A percentile compares a stretch with the other conserved stretches of the same genome.
These are phyloP conservation scores for Caenorhabditis briggsae DNA, from an alignment of 1,140 invertebrate genomes.

Conservation along the genomic window DNA sequence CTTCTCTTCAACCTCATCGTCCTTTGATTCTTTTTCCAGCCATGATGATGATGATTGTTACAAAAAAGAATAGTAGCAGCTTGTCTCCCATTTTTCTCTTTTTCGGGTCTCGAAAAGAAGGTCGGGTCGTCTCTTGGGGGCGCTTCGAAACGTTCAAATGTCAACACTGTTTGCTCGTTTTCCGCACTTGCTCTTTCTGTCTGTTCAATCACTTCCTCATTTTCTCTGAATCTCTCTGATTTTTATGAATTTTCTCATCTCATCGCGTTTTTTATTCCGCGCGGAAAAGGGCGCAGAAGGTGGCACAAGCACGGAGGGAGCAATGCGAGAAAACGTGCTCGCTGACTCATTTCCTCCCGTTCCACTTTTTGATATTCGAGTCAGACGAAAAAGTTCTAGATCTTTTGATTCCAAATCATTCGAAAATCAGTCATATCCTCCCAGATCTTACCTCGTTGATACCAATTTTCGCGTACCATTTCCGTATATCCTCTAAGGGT, in stretches of 20 bases:
- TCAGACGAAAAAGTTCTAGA: neutral
- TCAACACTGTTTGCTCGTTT: slow-evolving; percentile 49
- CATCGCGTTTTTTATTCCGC: slow-evolving; percentile 21
- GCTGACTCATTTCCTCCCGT: slow-evolving; percentile 25
- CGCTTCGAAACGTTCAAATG: slow-evolving; percentile 41
- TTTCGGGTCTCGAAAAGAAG: neutral
- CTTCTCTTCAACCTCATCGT: neutral
- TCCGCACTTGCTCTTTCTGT: neutral
- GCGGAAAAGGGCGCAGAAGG: slow-evolving; percentile 44
- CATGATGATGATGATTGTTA: slow-evolving; percentile 36
- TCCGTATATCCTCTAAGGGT: too few relatives aligned
- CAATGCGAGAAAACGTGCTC: slow-evolving; percentile 25
- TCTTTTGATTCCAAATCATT: neutral
- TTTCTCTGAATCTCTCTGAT: slow-evolving; percentile 19
- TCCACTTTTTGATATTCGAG: neutral
- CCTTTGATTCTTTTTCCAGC: neutral
- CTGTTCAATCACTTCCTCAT: neutral
- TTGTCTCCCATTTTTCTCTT: neutral
- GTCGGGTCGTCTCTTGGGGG: neutral
- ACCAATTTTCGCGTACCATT: too few relatives aligned
- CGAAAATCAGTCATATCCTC: too few relatives aligned
- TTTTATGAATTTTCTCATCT: neutral
- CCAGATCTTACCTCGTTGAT: neutral
- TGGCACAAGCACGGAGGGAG: neutral
- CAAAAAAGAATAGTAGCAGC: slow-evolving; percentile 3